phyloP scores from a whole-genome alignment of 2,797 vertebrate species.

The Erethizon dorsatum region DNA sequence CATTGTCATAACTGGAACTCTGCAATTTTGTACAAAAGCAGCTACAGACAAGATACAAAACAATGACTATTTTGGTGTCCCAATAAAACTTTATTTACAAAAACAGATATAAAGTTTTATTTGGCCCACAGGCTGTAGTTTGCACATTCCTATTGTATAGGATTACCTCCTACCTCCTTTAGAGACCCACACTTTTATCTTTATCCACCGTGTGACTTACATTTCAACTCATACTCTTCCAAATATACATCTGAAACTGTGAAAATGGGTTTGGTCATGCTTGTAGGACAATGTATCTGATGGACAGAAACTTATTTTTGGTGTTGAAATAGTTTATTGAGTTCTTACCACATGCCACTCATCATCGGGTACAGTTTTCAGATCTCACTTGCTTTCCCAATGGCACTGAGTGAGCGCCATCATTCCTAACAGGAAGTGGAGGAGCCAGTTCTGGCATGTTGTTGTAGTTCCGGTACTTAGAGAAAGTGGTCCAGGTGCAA shows the following conservation, averaged over 20 bases:
- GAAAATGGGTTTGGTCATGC: neutral
- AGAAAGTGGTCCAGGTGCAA: neutral
- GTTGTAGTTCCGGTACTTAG: accelerated
- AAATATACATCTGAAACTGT: neutral
- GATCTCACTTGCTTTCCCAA: accelerated
- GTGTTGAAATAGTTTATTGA: neutral
- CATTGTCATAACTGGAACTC: too few relatives aligned
- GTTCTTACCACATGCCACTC: neutral
- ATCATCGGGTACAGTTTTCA: accelerated
- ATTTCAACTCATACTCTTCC: neutral
- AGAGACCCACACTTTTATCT: neutral
- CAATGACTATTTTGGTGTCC: neutral
- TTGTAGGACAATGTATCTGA: neutral
- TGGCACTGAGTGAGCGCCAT: accelerated
- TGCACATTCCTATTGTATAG: neutral
- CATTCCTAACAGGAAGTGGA: accelerated
- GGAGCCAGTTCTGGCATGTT: accelerated
- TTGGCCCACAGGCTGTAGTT: neutral
- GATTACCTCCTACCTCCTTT: neutral
- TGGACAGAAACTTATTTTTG: neutral
- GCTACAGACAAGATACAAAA: neutral
- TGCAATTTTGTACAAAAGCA: too few relatives aligned
- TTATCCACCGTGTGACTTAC: too few relatives aligned
- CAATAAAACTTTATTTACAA: neutral
- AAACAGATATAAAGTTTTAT: neutral